A percentile compares a stretch with the other conserved stretches of the same genome.
Evolutionary conservation across 2,113 vertebrate genomes (phyloP).

Genomic region (Setophaga petechia): DNA sequence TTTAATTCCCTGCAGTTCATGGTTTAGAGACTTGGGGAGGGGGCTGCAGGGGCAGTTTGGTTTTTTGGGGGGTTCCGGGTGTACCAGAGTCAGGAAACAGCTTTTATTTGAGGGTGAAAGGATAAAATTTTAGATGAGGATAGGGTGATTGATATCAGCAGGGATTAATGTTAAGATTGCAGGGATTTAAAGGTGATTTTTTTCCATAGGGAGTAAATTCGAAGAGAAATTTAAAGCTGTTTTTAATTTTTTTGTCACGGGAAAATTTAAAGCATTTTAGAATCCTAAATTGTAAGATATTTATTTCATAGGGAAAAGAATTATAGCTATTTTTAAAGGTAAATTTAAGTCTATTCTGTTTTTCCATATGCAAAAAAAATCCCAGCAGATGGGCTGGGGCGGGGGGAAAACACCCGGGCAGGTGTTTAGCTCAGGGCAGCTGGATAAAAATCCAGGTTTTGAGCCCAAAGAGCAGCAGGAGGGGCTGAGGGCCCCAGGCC

Average conservation of each 20-base stretch:
- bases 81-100: neutral
- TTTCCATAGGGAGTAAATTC: neutral
- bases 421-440: conserved; percentile 44
- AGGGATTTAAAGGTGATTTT: neutral
- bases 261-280: neutral
- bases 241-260: neutral
- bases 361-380: neutral
- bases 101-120: neutral
- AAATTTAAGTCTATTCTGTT: neutral
- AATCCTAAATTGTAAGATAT: neutral
- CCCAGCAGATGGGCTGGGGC: conserved; percentile 39
- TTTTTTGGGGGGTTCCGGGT: neutral
- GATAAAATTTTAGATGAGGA: neutral
- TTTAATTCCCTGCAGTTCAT: conserved; percentile 50
- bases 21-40: neutral
- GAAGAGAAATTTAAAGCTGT: neutral
- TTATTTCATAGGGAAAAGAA: neutral
- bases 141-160: neutral
- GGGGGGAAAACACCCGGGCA: neutral
- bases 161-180: neutral
- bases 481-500: neutral
- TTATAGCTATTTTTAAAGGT: neutral
- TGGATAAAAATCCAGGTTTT: conserved; percentile 9
- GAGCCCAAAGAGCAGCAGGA: neutral
- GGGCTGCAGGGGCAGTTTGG: neutral